A percentile compares a stretch with the other conserved stretches of the same genome.
phyloP scores from a whole-genome alignment of 2,797 vertebrate genomes.

The Pangasius mekongensis region DNA sequence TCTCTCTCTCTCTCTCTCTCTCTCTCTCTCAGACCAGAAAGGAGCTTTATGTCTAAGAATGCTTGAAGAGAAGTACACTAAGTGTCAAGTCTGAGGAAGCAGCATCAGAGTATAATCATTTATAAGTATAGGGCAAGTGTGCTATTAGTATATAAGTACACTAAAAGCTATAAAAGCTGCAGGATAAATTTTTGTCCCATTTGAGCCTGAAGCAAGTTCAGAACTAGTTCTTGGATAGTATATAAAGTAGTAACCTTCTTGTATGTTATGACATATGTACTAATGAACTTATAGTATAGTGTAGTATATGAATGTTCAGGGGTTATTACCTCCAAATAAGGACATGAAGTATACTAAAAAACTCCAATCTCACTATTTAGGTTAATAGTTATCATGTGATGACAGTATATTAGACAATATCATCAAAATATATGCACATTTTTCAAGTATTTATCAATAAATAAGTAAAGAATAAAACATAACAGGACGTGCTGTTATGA shows the following conservation, averaged over 20 bases:
- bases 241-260: background rate
- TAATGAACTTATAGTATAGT: background rate
- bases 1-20: background rate
- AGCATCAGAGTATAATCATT: background rate
- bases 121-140: background rate
- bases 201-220: background rate
- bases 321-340: background rate
- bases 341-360: background rate
- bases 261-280: background rate
- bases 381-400: background rate
- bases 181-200: background rate
- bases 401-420: background rate
- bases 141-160: background rate
- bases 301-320: background rate
- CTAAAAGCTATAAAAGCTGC: background rate
- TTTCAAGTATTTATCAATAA: background rate
- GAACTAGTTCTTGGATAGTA: background rate
- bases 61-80: background rate
- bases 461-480: background rate
- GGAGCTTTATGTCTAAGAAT: background rate
- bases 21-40: background rate
- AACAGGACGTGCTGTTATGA: background rate
- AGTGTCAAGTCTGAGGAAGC: background rate
- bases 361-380: background rate
- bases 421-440: background rate